A percentile compares a stretch with the other conserved stretches of the same genome.
Conservation (phyloP, 2,113 vertebrate genomes). For the Cygnus buccinator region DNA sequence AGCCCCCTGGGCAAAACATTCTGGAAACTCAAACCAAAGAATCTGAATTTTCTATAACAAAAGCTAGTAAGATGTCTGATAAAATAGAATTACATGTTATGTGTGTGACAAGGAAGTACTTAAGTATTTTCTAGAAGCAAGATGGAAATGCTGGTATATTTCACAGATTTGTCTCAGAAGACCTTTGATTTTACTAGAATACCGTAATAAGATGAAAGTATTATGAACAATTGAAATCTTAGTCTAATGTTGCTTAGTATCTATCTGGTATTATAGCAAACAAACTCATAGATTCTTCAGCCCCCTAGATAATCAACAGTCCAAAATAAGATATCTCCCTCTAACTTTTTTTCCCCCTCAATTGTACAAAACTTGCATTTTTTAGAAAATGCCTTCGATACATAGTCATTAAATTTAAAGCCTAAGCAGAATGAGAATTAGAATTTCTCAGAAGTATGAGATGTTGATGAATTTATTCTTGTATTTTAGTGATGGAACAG, state of each 20-base stretch:
- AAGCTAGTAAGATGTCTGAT: neutral
- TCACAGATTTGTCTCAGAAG: neutral
- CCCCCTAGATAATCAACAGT: neutral
- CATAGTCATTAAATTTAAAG: neutral
- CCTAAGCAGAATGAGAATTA: neutral
- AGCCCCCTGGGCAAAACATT: neutral
- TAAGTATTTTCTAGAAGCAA: neutral
- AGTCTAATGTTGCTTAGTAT: neutral
- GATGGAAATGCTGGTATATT: neutral
- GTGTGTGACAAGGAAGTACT: neutral
- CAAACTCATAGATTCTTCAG: neutral
- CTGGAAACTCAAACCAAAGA: constrained; percentile 37
- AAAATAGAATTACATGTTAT: neutral
- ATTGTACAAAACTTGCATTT: neutral
- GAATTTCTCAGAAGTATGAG: neutral
- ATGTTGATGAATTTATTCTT: neutral
- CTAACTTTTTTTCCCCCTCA: neutral
- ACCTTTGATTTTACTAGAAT: neutral
- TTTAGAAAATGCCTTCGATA: neutral
- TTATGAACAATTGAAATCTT: neutral
- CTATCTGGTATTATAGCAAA: neutral
- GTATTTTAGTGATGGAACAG: neutral
- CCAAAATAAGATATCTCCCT: neutral
- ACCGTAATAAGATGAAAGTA: neutral
- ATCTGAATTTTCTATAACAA: neutral